Evolutionary conservation across 2,888 invertebrate genomes (phyloP), one percentile per base, ranked within the genome.

Genomic region (Dugesia japonica): DNA sequence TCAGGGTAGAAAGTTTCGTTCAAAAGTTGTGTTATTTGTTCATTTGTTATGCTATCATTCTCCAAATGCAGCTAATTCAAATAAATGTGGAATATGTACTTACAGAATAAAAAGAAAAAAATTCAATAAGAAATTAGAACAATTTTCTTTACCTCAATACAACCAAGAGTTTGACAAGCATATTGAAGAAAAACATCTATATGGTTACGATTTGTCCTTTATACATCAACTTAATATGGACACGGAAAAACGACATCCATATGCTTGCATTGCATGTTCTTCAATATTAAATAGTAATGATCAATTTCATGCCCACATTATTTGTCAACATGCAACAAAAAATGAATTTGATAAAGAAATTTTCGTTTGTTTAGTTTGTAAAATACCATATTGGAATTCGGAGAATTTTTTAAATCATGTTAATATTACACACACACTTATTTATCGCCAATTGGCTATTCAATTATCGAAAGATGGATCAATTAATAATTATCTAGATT

Each of bases 241-340:
- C 56, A 73, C 31, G 1, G 28, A 38, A 26, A 38, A 20, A 15
- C 28, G 38, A n/a, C 31, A 31, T n/a, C 74, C 74, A 9, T 73
- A 73, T 26, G 4, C 74, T 15, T 73, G 74, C n/a, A 20, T 38
- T 4, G 26, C 38, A 1, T 73, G 74, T 20, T 17, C 31, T 1
- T 9, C 33, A 17, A 73, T 73, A 15, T 20, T 73, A 1, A 23
- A 28, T 26, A 33, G 31, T 26, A 73, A 73, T 38, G 74, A 26
- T 23, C 31, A 73, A 23, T 73, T 73, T 31, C 74, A 73, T 33
- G 74, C 74, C 15, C 74, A 73, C 33, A 26, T 73, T 17, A 28
- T 73, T 28, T 33, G 38, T 26, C 28, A 33, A n/a, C 74, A 73
- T 33, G 33, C 28, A 1, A 38, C 74, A 1, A 7, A 23, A 27